Evolutionary conservation across 2,113 vertebrate species (phyloP), one percentile per base, ranked within the genome.

Genomic region (Columbina picui): DNA sequence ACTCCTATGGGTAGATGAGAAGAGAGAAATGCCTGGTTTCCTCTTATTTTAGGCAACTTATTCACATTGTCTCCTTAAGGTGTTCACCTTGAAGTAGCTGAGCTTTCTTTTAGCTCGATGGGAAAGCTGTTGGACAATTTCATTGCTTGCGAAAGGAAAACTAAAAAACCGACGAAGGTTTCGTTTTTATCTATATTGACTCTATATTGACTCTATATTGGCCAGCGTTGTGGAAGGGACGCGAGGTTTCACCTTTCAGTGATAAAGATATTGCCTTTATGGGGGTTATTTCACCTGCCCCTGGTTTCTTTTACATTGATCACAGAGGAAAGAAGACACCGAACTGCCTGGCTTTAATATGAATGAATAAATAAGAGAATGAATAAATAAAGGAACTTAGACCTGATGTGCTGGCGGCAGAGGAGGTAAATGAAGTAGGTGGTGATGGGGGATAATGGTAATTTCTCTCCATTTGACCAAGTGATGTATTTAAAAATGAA

Each of bases 151-250:
- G 18, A 23, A 57, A 56, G 7, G 7, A 43, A 13, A 4, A 15
- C 23, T 20, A 23, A 49, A 32, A 14, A 14, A 47, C 29, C 30
- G 12, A 39, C 19, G 55, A 26, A 18, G 3, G 5, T 38, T 71
- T 43, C 1, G 16, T 79, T 71, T 60, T 15, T 26, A 25, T 2
- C 30, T 27, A 0, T 29, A 13, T n/a, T n/a, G n/a, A n/a, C n/a
- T n/a, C n/a, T n/a, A n/a, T n/a, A n/a, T n/a, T n/a, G n/a, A n/a
- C n/a, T n/a, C n/a, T n/a, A n/a, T n/a, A n/a, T n/a, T n/a, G n/a
- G n/a, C n/a, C n/a, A n/a, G n/a, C n/a, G n/a, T n/a, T 59, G 39
- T n/a, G 12, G 47, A 55, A 61, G 39, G 34, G 34, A 26, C 5
- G 2, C 10, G 22, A 73, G 22, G 22, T 25, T n/a, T 53, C 49